phyloP scores from a whole-genome alignment of 2,797 vertebrate genomes.

The Danio jaintianensis region DNA sequence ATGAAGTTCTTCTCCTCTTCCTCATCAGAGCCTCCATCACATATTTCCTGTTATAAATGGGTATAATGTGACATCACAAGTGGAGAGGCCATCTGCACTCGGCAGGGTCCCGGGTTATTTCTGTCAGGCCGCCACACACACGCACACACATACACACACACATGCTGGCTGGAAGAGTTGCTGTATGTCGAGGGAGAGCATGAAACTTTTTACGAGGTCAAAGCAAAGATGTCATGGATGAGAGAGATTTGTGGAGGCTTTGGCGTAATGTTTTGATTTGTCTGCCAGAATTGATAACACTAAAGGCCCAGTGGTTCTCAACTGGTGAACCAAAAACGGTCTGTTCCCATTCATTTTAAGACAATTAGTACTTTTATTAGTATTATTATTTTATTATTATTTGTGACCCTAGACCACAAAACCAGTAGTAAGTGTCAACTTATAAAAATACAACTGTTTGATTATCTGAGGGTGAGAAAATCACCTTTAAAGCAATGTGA shows the following conservation, averaged over 20 bases:
- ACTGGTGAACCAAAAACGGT: background rate
- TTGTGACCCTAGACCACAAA: too few species aligned
- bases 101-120: slow-evolving; percentile 81
- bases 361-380: background rate
- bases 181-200: slow-evolving; percentile 75
- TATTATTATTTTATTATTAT: background rate
- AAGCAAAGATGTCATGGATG: slow-evolving; percentile 69
- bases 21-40: slow-evolving; percentile 79
- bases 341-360: background rate
- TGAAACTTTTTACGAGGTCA: slow-evolving; percentile 81
- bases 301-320: background rate
- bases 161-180: slow-evolving; percentile 69
- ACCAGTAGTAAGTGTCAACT: too few species aligned
- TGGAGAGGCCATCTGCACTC: slow-evolving; percentile 86
- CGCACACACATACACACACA: slow-evolving; percentile 60
- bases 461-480: too few species aligned
- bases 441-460: too few species aligned
- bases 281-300: slow-evolving; percentile 30
- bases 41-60: slow-evolving; percentile 80
- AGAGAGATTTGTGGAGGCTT: slow-evolving; percentile 34
- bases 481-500: too few species aligned
- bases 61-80: slow-evolving; percentile 84
- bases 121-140: slow-evolving; percentile 67
- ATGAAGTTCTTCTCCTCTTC: slow-evolving; percentile 76
- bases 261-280: background rate